Percentiles rank a stretch among this genome's conserved stretches.
These are phyloP conservation scores for Pseudochromis fuscus DNA, from an alignment of 2,797 vertebrate genomes.

Conservation along the genomic window DNA sequence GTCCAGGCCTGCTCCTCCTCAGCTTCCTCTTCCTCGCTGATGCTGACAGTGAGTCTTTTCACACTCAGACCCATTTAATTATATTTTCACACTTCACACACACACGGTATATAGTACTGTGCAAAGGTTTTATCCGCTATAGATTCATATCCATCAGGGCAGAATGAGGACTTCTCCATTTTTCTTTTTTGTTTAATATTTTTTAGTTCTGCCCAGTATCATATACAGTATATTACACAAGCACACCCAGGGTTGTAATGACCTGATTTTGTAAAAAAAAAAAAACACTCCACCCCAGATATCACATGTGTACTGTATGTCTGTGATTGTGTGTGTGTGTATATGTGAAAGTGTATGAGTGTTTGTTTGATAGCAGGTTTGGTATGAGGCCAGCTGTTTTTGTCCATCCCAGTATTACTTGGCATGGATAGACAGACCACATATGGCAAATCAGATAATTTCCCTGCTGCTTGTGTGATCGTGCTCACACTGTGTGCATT, in stretches of 20 bases:
- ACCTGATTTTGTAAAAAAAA: conserved; percentile 34
- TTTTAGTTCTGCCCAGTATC: no score
- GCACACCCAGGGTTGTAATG: conserved; percentile 11
- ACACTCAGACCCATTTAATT: neutral
- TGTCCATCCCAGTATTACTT: conserved; percentile 76
- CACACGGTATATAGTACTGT: conserved; percentile 1
- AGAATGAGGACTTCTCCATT: no score
- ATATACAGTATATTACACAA: no score
- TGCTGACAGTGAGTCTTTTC: conserved; percentile 91
- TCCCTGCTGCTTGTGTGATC: conserved; percentile 62
- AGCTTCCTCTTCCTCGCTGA: conserved; percentile 87
- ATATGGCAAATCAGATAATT: conserved; percentile 81
- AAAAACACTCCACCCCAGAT: conserved; percentile 29
- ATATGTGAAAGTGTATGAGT: conserved; percentile 6
- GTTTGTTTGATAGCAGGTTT: conserved; percentile 61
- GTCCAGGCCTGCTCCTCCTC: conserved; percentile 90
- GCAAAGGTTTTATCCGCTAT: neutral
- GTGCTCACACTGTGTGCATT: conserved; percentile 31
- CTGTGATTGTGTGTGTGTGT: conserved; percentile 18
- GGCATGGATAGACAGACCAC: conserved; percentile 64
- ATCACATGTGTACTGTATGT: conserved; percentile 24
- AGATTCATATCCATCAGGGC: no score
- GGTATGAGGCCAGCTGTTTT: conserved; percentile 78
- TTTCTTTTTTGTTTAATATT: no score
- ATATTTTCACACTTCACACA: neutral